phyloP scores from a whole-genome alignment of 2,113 vertebrate species.

The Alligator mississippiensis region DNA sequence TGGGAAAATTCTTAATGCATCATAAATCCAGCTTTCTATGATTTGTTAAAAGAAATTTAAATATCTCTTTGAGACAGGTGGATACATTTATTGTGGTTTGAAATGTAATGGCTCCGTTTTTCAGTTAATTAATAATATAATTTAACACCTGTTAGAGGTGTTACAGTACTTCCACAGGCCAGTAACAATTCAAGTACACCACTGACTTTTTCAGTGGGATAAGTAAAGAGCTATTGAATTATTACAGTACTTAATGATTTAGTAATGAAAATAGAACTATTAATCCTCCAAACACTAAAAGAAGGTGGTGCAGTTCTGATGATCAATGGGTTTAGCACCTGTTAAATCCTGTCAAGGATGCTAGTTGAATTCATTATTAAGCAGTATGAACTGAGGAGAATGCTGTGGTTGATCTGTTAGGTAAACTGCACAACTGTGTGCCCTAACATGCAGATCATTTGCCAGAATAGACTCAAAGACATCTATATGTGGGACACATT shows the following conservation, averaged over 20 bases:
- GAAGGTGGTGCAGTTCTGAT: background rate
- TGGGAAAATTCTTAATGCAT: background rate
- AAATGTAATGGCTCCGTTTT: background rate
- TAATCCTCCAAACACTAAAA: background rate
- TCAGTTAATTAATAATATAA: background rate
- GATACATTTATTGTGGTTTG: background rate
- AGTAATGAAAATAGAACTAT: background rate
- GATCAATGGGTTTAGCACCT: background rate
- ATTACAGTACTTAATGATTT: background rate
- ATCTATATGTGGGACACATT: background rate
- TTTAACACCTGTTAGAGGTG: background rate
- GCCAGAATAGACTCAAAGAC: background rate
- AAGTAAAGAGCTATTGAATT: background rate
- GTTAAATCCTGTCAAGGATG: background rate
- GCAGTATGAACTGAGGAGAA: background rate
- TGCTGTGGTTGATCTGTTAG: background rate
- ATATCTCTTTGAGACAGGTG: background rate
- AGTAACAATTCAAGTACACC: background rate
- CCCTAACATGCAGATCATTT: background rate
- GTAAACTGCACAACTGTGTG: background rate
- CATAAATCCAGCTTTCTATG: background rate
- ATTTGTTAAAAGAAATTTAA: background rate
- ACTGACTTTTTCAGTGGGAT: background rate
- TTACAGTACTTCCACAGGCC: background rate
- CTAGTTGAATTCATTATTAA: background rate